These are phyloP conservation scores for Lerista edwardsae DNA, from an alignment of 2,797 vertebrate species.

Conservation along the genomic window DNA sequence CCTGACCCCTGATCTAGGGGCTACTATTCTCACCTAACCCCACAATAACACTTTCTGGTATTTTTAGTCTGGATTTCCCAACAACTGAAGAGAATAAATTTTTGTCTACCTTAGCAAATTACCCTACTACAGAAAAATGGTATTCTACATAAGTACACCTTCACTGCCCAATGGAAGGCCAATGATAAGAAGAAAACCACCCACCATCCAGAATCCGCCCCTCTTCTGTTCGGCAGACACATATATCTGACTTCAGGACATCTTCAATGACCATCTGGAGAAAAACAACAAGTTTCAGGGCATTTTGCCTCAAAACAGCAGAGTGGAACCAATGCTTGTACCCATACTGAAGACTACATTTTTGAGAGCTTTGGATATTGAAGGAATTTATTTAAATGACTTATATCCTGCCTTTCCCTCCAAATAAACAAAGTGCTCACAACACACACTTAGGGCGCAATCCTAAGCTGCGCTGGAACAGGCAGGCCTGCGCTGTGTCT, in stretches of 20 bases:
- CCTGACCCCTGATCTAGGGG: no score
- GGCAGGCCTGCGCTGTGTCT: no score
- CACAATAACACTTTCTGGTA: not conserved
- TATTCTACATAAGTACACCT: not conserved
- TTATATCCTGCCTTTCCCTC: no score
- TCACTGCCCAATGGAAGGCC: not conserved
- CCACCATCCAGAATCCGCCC: conserved; percentile 87
- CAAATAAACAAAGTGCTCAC: no score
- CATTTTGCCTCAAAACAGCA: not conserved
- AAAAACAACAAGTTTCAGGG: not conserved
- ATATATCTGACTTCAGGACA: conserved; percentile 81
- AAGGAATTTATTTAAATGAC: not conserved
- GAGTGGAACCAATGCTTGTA: not conserved
- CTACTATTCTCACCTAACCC: not conserved
- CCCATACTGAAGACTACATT: not conserved
- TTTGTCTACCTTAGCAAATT: not conserved
- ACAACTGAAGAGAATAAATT: no score
- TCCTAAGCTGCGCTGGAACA: no score
- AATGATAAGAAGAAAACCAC: conserved; percentile 6
- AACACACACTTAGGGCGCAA: no score
- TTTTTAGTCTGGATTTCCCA: no score
- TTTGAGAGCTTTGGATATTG: not conserved
- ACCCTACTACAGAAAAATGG: not conserved
- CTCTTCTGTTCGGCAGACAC: conserved; percentile 88
- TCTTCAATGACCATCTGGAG: conserved; percentile 89